phyloP scores from a whole-genome alignment of 92 coral and sea anemone genomes.

The Montipora capitata region DNA sequence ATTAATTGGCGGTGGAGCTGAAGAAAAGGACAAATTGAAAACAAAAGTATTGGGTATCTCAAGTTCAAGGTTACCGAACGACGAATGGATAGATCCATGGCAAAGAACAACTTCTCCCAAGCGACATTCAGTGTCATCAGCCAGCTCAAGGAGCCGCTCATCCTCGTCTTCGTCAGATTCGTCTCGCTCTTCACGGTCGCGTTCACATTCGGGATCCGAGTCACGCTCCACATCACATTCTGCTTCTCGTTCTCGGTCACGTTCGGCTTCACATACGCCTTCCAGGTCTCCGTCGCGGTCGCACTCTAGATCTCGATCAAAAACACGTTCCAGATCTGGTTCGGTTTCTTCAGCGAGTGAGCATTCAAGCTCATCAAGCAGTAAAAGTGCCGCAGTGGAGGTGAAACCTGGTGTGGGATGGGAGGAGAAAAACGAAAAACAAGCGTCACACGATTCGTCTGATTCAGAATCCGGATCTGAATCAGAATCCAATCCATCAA shows the following conservation, averaged over 20 bases:
- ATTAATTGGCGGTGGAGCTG: conserved; percentile 57
- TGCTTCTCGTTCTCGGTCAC: conserved; percentile 85
- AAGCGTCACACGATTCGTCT: conserved; percentile 74
- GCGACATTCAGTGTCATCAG: conserved; percentile 79
- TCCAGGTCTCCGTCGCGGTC: conserved; percentile 87
- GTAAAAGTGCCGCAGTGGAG: conserved; percentile 47
- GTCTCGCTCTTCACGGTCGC: conserved; percentile 84
- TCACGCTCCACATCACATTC: conserved; percentile 96
- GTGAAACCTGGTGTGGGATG: conserved; percentile 8
- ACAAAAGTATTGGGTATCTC: conserved; percentile 82
- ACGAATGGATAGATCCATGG: conserved; percentile 95
- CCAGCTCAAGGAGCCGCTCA: conserved; percentile 82
- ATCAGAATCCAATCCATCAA: background rate
- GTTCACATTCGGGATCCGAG: conserved; percentile 87
- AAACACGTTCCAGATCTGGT: conserved; percentile 61
- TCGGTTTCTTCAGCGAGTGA: conserved; percentile 85
- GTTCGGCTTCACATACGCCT: conserved; percentile 81
- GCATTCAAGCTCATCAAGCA: conserved; percentile 80
- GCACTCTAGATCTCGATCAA: conserved; percentile 77
- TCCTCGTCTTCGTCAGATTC: conserved; percentile 89
- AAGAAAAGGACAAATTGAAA: conserved; percentile 71
- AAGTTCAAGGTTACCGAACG: conserved; percentile 84
- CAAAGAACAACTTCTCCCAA: conserved; percentile 90
- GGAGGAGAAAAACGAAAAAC: conserved; percentile 36
- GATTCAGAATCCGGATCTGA: conserved; percentile 77